A percentile compares a stretch with the other conserved stretches of the same genome.
Conservation (phyloP, 2,888 invertebrate species). For the Aethes cnicana region DNA sequence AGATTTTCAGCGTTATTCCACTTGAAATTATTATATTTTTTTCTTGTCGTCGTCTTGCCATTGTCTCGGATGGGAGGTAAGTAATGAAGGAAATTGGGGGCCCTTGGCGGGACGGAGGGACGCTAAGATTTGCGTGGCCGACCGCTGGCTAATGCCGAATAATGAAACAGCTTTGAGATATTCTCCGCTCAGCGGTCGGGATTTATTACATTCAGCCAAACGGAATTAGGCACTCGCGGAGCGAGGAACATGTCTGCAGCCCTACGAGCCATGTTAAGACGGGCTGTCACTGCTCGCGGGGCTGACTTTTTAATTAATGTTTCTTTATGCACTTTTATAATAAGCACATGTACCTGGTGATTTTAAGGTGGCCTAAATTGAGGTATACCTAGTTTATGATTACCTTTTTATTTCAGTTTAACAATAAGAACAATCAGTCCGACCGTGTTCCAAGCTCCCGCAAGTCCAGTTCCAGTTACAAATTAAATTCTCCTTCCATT, state of each 20-base stretch:
- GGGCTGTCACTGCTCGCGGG: conserved; percentile 4
- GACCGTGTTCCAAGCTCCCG: too few species aligned
- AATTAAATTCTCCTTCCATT: conserved; percentile 45
- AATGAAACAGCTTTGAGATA: conserved; percentile 78
- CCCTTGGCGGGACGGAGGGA: conserved; percentile 67
- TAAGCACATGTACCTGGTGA: too few species aligned
- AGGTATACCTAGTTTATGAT: too few species aligned
- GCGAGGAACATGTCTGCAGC: conserved; percentile 43
- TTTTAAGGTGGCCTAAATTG: too few species aligned
- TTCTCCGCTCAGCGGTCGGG: conserved; percentile 64
- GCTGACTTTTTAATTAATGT: conserved; percentile 16
- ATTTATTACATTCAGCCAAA: conserved; percentile 75
- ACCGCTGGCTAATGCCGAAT: conserved; percentile 76
- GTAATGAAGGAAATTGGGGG: conserved; percentile 82
- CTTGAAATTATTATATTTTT: conserved; percentile 82
- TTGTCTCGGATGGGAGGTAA: conserved; percentile 81
- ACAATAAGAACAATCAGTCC: too few species aligned
- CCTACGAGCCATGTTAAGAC: conserved; percentile 35
- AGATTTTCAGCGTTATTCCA: conserved; percentile 83
- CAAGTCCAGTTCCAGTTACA: conserved; percentile 45
- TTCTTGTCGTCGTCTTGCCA: conserved; percentile 80
- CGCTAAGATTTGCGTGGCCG: conserved; percentile 77
- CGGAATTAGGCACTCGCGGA: conserved; percentile 62
- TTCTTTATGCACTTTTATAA: conserved; percentile 1
- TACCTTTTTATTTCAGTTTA: too few species aligned